phyloP scores from a whole-genome alignment of 1,140 invertebrate species.

The Chrysomallon squamiferum region DNA sequence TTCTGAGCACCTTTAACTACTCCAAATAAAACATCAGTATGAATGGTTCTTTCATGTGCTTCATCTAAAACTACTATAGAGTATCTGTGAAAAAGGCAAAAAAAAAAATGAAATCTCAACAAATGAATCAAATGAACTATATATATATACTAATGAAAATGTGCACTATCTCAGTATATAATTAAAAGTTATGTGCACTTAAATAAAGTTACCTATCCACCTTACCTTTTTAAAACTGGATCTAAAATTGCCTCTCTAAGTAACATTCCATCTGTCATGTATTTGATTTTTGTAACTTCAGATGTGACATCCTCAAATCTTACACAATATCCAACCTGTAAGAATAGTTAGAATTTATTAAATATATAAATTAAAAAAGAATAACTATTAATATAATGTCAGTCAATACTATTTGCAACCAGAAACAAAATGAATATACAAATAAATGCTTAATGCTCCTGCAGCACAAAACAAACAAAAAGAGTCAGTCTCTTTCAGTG shows the following conservation, averaged over 20 bases:
- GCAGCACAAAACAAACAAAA: too few relatives aligned
- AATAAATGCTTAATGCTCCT: too few relatives aligned
- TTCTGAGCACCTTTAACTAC: slow-evolving; percentile 73
- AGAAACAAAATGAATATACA: neutral
- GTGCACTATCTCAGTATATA: too few relatives aligned
- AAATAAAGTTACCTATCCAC: too few relatives aligned
- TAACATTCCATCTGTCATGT: slow-evolving; percentile 94
- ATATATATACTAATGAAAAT: too few relatives aligned
- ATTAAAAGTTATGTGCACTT: too few relatives aligned
- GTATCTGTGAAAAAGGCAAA: slow-evolving; percentile 75
- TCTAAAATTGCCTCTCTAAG: slow-evolving; percentile 83
- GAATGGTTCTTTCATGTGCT: slow-evolving; percentile 94
- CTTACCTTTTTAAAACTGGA: slow-evolving; percentile 61
- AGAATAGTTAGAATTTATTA: neutral
- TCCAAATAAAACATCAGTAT: slow-evolving; percentile 91
- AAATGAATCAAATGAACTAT: too few relatives aligned
- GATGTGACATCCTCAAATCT: slow-evolving; percentile 89
- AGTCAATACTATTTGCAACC: neutral
- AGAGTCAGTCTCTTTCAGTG: too few relatives aligned
- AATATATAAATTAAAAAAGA: neutral
- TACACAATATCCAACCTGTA: slow-evolving; percentile 83
- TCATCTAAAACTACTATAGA: slow-evolving; percentile 93
- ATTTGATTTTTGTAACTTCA: slow-evolving; percentile 79
- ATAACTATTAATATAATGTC: neutral
- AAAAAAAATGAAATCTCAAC: too few relatives aligned